Conservation (phyloP, 37 sponge, comb jelly and placozoan genomes). For the Spongilla lacustris region DNA sequence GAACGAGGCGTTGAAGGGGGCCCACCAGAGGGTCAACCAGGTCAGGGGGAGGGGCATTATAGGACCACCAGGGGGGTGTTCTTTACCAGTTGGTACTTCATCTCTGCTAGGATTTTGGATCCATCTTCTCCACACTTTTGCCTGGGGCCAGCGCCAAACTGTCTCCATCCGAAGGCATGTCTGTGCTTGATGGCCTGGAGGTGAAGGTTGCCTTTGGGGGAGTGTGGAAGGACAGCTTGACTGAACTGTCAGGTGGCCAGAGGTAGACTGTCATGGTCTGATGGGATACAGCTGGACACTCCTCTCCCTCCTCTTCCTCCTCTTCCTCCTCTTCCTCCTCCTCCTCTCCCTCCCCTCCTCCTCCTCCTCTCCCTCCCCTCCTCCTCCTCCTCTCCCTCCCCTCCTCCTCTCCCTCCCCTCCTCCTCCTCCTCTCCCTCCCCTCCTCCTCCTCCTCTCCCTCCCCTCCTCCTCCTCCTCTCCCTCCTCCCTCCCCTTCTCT, state of each 20-base stretch:
- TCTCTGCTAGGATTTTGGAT: constrained; percentile 98
- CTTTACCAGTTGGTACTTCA: neutral
- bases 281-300: neutral
- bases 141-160: constrained; percentile 91
- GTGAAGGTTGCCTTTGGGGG: constrained; percentile 96
- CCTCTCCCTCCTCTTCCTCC: neutral
- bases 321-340: neutral
- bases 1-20: constrained; percentile 86
- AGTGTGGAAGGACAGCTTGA: constrained; percentile 96
- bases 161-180: constrained; percentile 84
- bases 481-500: neutral
- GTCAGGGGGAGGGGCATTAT: constrained; percentile 15
- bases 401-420: constrained; percentile 50
- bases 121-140: constrained; percentile 94
- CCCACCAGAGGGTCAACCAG: constrained; percentile 89
- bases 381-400: neutral
- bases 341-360: neutral
- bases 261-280: constrained; percentile 40
- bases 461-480: neutral
- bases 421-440: neutral
- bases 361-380: neutral
- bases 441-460: too few species aligned
- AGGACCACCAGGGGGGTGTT: neutral
- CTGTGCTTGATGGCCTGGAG: constrained; percentile 94
- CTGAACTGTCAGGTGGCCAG: constrained; percentile 97